A percentile compares a stretch with the other conserved stretches of the same genome.
Evolutionary conservation across 1,140 invertebrate species (phyloP).

Genomic region (Yoshiicerus persimilis): DNA sequence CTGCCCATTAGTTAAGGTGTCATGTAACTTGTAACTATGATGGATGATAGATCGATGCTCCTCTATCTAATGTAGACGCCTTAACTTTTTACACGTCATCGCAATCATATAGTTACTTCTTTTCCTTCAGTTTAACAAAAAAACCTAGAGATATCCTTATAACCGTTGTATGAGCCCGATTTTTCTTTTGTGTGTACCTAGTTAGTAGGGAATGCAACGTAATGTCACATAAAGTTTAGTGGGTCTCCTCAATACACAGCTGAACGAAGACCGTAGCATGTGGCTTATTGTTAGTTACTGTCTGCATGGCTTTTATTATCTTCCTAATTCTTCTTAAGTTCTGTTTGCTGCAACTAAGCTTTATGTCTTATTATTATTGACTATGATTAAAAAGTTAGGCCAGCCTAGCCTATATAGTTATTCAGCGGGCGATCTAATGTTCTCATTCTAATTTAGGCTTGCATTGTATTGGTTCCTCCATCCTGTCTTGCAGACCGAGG

Average conservation of each 20-base stretch:
- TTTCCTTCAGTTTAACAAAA: neutral
- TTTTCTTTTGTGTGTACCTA: neutral
- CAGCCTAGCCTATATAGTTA: neutral
- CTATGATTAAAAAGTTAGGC: neutral
- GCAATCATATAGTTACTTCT: neutral
- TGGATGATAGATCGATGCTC: neutral
- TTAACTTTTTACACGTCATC: neutral
- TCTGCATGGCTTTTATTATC: neutral
- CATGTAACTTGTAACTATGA: neutral
- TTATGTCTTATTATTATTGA: neutral
- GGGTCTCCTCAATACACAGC: neutral
- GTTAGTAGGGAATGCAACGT: neutral
- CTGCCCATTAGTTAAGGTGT: neutral
- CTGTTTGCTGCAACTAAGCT: neutral
- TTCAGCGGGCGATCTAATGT: neutral
- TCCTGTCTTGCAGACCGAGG: neutral
- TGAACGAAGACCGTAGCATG: neutral
- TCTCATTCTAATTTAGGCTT: neutral
- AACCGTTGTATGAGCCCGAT: neutral
- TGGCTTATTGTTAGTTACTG: neutral
- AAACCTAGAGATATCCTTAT: neutral
- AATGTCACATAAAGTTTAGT: conserved; percentile 22
- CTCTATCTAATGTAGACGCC: neutral
- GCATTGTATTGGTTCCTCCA: neutral
- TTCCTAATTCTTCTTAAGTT: neutral